These are phyloP conservation scores for Apotomis capreana DNA, from an alignment of 2,888 invertebrate genomes.

Conservation along the genomic window DNA sequence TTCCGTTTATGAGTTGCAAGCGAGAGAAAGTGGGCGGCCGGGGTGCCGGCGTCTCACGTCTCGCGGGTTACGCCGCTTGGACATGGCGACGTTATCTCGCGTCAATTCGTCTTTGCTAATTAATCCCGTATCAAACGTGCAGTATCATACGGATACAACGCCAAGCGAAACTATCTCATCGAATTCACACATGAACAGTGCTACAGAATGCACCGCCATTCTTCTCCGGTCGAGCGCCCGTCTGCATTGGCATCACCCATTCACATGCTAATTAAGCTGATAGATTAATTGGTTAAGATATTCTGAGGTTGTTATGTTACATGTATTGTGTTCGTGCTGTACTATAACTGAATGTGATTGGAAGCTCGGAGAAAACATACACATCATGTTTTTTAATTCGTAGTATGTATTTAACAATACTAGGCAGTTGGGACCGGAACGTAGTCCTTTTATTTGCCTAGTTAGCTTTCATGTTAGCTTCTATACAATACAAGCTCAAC, in stretches of 20 bases:
- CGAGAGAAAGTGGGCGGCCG: slow-evolving; percentile 56
- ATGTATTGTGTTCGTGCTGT: slow-evolving; percentile 35
- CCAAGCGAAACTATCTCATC: slow-evolving; percentile 67
- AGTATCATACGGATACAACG: slow-evolving; percentile 57
- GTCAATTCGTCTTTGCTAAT: slow-evolving; percentile 46
- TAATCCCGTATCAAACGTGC: slow-evolving; percentile 48
- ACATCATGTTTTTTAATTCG: slow-evolving; percentile 6
- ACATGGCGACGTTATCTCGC: slow-evolving; percentile 49
- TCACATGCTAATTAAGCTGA: slow-evolving; percentile 44
- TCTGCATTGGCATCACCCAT: slow-evolving; percentile 43
- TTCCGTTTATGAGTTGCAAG: slow-evolving; percentile 50
- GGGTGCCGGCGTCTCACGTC: slow-evolving; percentile 43
- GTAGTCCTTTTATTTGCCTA: no score
- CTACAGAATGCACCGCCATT: slow-evolving; percentile 59
- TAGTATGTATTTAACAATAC: background rate
- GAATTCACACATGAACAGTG: slow-evolving; percentile 72
- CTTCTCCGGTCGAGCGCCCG: slow-evolving; percentile 46
- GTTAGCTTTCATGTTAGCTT: no score
- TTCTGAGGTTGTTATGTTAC: slow-evolving; percentile 37
- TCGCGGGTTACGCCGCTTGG: slow-evolving; percentile 42
- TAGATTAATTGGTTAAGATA: slow-evolving; percentile 43
- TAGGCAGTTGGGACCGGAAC: background rate
- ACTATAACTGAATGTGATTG: slow-evolving; percentile 15
- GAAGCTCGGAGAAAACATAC: background rate
- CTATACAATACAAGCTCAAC: no score